Base-by-base conservation (phyloP, 2,888 invertebrate genomes). In the Tipula helvola region DNA sequence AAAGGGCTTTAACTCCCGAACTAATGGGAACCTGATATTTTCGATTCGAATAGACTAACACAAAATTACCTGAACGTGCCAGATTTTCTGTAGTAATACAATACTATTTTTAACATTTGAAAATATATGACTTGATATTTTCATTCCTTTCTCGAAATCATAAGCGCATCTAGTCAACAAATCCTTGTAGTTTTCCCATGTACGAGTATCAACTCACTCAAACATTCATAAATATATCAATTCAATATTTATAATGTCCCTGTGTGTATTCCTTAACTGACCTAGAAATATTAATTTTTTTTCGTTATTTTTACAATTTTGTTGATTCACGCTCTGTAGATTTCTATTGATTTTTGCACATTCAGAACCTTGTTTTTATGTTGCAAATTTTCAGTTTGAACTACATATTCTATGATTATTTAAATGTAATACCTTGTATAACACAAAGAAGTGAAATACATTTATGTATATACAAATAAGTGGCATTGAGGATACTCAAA, bases 291-390 rank as follows among this genome's bases (percentile, higher is more conserved):
- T 57, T 57, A n/a, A 57, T 57, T 47, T 47, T 57, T 47, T 47
- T 13, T 16, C 52, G 52, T 57, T 16, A 57, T 57, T 3, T 16
- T 57, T 52, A 16, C 52, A 52, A 16, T 16, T 52, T 57, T 57
- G 52, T 57, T 57, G 52, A 57, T 57, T 57, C 52, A 57, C 52
- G 52, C 52, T 57, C 52, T 57, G 52, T 57, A 86, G 86, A 86
- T 86, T 87, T 71, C 86, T 86, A 85, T 85, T 42, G 85, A 39
- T 44, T 39, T 87, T 87, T 85, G n/a, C 13, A 41, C 42, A 28
- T 44, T 47, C 57, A 8, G 85, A 87, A 47, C 83, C 16, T 39
- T 44, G 16, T 28, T 71, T 71, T 71, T 16, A n/a, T 57, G 39
- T 36, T 87, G 52, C 5, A 57, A 57, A 16, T 13, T 47, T 13